These are phyloP conservation scores for Sinhomidia bicolor DNA, from an alignment of 2,888 invertebrate species.

Conservation along the genomic window DNA sequence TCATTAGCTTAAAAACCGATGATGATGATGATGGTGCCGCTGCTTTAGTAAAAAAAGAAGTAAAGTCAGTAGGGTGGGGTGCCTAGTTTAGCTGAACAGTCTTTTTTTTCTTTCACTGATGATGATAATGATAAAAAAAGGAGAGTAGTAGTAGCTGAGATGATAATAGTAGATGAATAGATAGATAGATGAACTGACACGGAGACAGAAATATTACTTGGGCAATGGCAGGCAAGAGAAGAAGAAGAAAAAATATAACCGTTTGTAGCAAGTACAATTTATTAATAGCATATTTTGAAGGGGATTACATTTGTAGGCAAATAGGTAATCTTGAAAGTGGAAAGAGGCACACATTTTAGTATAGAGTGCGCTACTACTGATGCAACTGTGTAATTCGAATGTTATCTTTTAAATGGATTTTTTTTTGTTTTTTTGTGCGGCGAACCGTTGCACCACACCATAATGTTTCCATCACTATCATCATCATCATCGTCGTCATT, in stretches of 20 bases:
- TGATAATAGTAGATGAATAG: neutral
- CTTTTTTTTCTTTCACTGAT: neutral
- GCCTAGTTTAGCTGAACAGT: no score
- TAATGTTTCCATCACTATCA: slow-evolving; percentile 36
- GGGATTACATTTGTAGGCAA: no score
- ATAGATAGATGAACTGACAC: slow-evolving; percentile 46
- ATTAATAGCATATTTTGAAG: slow-evolving; percentile 2
- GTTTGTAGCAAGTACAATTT: neutral
- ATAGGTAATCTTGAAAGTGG: no score
- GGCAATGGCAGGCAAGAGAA: neutral
- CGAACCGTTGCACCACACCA: neutral
- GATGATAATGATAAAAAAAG: neutral
- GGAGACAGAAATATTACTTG: slow-evolving; percentile 45
- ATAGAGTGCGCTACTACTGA: no score
- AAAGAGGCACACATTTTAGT: no score
- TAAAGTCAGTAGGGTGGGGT: slow-evolving; percentile 7
- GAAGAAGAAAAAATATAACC: neutral
- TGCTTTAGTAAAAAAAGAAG: neutral
- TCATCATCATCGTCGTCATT: neutral
- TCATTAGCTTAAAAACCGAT: neutral
- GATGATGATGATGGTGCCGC: neutral
- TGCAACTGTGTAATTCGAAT: no score
- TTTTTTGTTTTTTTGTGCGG: neutral
- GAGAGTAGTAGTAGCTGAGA: no score
- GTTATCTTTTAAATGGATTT: slow-evolving; percentile 6